Conservation (phyloP, 1,140 invertebrate species). For the Drosophila mayri region DNA sequence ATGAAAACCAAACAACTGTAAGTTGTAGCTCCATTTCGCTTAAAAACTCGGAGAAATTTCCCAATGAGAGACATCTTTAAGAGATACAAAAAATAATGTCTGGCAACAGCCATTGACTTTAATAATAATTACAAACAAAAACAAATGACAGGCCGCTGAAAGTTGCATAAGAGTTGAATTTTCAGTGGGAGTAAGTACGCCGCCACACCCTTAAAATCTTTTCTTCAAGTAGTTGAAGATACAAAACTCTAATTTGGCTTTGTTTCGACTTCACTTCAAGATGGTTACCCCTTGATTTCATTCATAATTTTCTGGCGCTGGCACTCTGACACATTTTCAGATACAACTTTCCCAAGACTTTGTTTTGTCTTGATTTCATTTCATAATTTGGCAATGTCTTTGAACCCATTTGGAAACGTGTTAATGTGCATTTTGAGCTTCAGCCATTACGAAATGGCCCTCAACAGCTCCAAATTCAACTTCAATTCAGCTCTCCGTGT, state of each 20-base stretch:
- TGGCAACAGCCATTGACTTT: slow-evolving; percentile 14
- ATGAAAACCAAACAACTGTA: slow-evolving; percentile 33
- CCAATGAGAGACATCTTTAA: slow-evolving; percentile 44
- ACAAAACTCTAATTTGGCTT: slow-evolving; percentile 40
- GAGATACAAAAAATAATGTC: slow-evolving; percentile 18
- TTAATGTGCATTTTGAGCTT: slow-evolving; percentile 67
- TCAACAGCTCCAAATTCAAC: slow-evolving; percentile 34
- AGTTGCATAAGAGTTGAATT: slow-evolving; percentile 17
- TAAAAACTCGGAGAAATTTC: slow-evolving; percentile 50
- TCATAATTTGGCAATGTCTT: slow-evolving; percentile 63
- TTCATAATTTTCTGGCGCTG: slow-evolving; percentile 56
- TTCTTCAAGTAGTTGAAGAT: slow-evolving; percentile 39
- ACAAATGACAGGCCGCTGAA: slow-evolving; percentile 12
- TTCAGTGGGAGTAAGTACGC: neutral
- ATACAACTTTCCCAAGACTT: slow-evolving; percentile 66
- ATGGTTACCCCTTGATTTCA: slow-evolving; percentile 48
- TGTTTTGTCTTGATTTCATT: slow-evolving; percentile 41
- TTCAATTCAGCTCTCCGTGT: slow-evolving; percentile 43
- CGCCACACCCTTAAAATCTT: slow-evolving; percentile 17
- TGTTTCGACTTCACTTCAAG: slow-evolving; percentile 23
- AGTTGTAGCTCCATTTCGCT: slow-evolving; percentile 47
- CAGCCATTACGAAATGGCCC: slow-evolving; percentile 56
- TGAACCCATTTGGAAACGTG: slow-evolving; percentile 71
- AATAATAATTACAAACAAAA: slow-evolving; percentile 16
- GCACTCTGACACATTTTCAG: slow-evolving; percentile 73